These are phyloP conservation scores for Cyrtorhinus lividipennis DNA, from an alignment of 1,140 invertebrate genomes.

Conservation along the genomic window DNA sequence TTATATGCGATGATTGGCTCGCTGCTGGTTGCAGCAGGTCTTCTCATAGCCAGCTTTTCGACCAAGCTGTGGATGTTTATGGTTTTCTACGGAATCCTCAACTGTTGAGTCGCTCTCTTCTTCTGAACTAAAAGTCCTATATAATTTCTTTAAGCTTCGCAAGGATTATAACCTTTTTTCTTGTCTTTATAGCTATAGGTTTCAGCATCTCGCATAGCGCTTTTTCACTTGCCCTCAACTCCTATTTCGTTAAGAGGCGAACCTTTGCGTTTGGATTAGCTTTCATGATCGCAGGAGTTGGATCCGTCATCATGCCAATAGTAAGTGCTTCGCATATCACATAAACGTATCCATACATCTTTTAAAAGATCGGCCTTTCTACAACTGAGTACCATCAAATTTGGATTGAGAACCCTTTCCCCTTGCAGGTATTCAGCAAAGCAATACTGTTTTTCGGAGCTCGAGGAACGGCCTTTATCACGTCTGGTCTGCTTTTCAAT, in stretches of 20 bases:
- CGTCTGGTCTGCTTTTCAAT: conserved; percentile 45
- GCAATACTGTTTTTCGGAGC: conserved; percentile 40
- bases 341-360: too few relatives aligned
- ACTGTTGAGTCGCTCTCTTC: background rate
- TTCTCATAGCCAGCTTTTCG: background rate
- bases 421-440: conserved; percentile 20
- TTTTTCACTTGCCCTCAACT: conserved; percentile 51
- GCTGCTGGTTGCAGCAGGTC: background rate
- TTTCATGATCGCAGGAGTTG: conserved; percentile 52
- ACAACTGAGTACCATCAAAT: too few relatives aligned
- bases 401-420: too few relatives aligned
- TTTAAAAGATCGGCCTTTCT: too few relatives aligned
- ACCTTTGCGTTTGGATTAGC: conserved; percentile 50
- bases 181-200: conserved; percentile 47
- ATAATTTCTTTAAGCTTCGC: too few relatives aligned
- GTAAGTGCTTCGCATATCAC: too few relatives aligned
- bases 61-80: background rate
- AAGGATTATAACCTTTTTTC: too few relatives aligned
- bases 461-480: conserved; percentile 42
- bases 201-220: conserved; percentile 47
- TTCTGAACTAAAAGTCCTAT: too few relatives aligned
- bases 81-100: background rate
- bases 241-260: conserved; percentile 50
- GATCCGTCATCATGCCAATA: conserved; percentile 57
- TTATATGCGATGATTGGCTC: background rate